phyloP scores from a whole-genome alignment of 1,140 invertebrate genomes.

The Diorhabda carinulata region DNA sequence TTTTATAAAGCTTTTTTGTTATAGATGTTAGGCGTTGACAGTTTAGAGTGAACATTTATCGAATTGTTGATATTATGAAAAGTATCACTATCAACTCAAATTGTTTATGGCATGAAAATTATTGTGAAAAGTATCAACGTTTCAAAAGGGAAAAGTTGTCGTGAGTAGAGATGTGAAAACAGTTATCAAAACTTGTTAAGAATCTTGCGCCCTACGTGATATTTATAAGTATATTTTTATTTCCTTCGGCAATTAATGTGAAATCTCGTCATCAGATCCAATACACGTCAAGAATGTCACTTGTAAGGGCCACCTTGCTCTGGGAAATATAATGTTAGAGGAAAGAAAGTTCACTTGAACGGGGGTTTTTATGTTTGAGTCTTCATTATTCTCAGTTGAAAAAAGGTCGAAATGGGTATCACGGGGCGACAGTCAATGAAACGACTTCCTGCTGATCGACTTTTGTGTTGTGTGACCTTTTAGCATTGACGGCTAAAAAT shows the following conservation, averaged over 20 bases:
- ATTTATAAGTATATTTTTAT: too few relatives aligned
- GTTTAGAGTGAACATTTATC: too few relatives aligned
- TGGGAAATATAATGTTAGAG: conserved; percentile 17
- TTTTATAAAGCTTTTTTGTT: too few relatives aligned
- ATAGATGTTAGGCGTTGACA: too few relatives aligned
- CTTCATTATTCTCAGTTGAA: conserved; percentile 30
- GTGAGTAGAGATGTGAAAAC: too few relatives aligned
- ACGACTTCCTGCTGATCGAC: conserved; percentile 35
- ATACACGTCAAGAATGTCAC: conserved; percentile 24
- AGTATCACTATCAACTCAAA: too few relatives aligned
- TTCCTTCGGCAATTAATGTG: not conserved
- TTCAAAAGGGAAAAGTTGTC: too few relatives aligned
- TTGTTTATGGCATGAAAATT: too few relatives aligned
- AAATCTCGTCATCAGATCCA: not conserved
- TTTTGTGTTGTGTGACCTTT: conserved; percentile 29
- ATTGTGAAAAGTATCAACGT: too few relatives aligned
- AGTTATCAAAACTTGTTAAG: too few relatives aligned
- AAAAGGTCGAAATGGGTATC: conserved; percentile 42
- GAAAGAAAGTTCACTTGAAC: not conserved
- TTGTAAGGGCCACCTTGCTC: conserved; percentile 22
- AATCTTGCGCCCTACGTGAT: too few relatives aligned
- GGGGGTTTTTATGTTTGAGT: conserved; percentile 17
- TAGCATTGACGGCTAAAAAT: conserved; percentile 37
- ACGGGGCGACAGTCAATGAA: conserved; percentile 40
- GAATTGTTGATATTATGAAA: too few relatives aligned